These are phyloP conservation scores for Netelia virgata DNA, from an alignment of 2,888 invertebrate genomes.

Conservation along the genomic window DNA sequence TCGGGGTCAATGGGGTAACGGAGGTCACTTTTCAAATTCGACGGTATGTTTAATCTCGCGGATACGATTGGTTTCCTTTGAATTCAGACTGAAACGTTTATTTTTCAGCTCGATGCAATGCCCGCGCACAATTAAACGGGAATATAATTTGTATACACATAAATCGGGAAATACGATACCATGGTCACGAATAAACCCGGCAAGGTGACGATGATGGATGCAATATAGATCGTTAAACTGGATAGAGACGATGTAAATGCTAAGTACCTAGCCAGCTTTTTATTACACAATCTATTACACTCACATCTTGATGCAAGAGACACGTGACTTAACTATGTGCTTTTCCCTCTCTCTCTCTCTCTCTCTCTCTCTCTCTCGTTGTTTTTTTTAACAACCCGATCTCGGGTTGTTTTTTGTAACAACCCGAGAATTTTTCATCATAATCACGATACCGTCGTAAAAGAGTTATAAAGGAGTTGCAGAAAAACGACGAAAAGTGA, in stretches of 20 bases:
- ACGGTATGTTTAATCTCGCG: not conserved
- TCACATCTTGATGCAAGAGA: not conserved
- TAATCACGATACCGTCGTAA: not conserved
- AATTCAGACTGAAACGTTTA: no score
- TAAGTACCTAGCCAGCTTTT: slow-evolving; percentile 4
- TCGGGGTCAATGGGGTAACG: not conserved
- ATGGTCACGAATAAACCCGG: slow-evolving; percentile 4
- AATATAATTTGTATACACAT: no score
- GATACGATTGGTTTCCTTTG: not conserved
- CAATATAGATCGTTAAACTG: slow-evolving; percentile 17
- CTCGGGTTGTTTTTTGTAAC: no score
- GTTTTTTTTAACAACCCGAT: no score
- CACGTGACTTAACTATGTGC: not conserved
- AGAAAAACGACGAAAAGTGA: not conserved
- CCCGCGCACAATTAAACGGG: no score
- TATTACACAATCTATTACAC: not conserved
- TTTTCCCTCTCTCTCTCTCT: not conserved
- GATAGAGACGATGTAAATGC: slow-evolving; percentile 27
- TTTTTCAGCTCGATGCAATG: no score
- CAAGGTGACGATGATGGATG: slow-evolving; percentile 50
- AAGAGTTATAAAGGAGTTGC: not conserved
- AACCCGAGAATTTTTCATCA: no score
- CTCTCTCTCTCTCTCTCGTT: not conserved
- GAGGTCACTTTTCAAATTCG: not conserved
- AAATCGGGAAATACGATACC: slow-evolving; percentile 40